phyloP scores from a whole-genome alignment of 2,888 invertebrate genomes.

The Archaeoteleia sp. region DNA sequence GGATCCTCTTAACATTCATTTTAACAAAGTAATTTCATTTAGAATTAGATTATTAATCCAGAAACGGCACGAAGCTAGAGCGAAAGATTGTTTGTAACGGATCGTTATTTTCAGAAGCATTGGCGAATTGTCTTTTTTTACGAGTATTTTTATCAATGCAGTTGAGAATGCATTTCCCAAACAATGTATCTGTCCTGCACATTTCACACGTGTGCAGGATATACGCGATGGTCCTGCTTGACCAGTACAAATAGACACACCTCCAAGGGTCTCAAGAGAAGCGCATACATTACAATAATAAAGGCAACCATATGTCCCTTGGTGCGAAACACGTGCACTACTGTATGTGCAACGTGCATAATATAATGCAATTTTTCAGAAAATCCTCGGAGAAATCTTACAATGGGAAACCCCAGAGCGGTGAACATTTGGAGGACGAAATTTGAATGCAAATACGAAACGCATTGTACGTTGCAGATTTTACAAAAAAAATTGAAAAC shows the following conservation, averaged over 20 bases:
- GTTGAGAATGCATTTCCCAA: slow-evolving; percentile 43
- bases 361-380: slow-evolving; percentile 58
- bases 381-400: slow-evolving; percentile 33
- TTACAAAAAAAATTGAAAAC: slow-evolving; percentile 29
- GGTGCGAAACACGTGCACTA: slow-evolving; percentile 46
- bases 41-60: too few relatives aligned
- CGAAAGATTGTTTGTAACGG: too few relatives aligned
- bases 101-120: too few relatives aligned
- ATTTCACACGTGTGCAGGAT: slow-evolving; percentile 51
- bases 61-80: too few relatives aligned
- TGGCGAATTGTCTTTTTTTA: too few relatives aligned
- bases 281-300: slow-evolving; percentile 59
- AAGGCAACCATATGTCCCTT: slow-evolving; percentile 54
- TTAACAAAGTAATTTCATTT: too few relatives aligned
- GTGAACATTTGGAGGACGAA: slow-evolving; percentile 7
- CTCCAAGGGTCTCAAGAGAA: slow-evolving; percentile 51
- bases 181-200: slow-evolving; percentile 44
- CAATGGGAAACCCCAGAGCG: slow-evolving; percentile 35
- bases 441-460: slow-evolving; percentile 8
- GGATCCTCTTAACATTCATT: too few relatives aligned
- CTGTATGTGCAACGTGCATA: slow-evolving; percentile 31
- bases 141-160: slow-evolving; percentile 25
- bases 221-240: slow-evolving; percentile 53
- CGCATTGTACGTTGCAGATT: slow-evolving; percentile 14
- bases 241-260: slow-evolving; percentile 57